Evolutionary conservation across 1,140 invertebrate species (phyloP).

Genomic region (Formica exsecta): DNA sequence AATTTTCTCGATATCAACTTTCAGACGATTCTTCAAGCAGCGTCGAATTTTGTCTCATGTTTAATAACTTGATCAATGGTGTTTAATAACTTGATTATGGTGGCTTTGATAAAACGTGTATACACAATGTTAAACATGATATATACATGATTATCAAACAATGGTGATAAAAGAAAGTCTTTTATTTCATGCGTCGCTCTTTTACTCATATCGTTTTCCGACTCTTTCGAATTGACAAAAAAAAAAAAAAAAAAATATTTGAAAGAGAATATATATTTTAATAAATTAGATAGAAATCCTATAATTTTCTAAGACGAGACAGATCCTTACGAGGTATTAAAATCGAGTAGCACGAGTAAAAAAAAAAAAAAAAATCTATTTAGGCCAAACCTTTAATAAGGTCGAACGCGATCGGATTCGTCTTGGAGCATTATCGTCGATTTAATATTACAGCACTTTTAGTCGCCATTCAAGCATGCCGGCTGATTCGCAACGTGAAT

Average conservation of each 20-base stretch:
- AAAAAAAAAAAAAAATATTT: neutral
- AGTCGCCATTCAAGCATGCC: neutral
- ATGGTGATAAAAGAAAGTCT: neutral
- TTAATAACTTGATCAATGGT: neutral
- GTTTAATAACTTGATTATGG: neutral
- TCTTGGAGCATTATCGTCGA: conserved; percentile 4
- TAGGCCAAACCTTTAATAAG: neutral
- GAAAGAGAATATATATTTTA: no score
- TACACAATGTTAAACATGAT: neutral
- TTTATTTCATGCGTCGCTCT: neutral
- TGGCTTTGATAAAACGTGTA: neutral
- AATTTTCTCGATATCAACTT: neutral
- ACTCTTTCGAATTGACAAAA: neutral
- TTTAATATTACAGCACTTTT: conserved; percentile 54
- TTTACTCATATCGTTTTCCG: neutral
- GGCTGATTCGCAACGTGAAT: conserved; percentile 47
- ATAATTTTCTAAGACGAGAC: no score
- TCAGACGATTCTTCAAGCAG: neutral
- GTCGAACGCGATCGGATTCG: neutral
- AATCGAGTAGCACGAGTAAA: no score
- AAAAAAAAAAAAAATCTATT: neutral
- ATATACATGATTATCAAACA: neutral
- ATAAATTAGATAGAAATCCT: no score
- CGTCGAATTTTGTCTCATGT: neutral
- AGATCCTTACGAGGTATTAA: no score